Conservation (phyloP, 2,113 vertebrate species). For the Promerops cafer region DNA sequence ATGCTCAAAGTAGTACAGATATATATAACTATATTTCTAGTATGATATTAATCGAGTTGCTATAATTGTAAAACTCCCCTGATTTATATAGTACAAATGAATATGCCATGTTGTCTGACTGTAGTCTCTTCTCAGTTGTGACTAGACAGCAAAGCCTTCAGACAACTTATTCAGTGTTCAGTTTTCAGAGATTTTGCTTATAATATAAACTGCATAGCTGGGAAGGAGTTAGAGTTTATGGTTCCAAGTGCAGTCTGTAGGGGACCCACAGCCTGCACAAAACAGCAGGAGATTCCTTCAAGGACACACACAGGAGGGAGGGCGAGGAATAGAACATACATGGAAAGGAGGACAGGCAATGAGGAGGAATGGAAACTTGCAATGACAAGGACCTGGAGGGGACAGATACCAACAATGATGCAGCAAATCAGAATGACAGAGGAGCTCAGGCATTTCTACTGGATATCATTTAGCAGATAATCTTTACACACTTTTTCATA, state of each 20-base stretch:
- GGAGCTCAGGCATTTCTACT: background rate
- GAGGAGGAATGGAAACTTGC: background rate
- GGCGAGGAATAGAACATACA: rapidly evolving
- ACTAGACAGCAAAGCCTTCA: background rate
- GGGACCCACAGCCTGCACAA: background rate
- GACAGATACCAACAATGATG: background rate
- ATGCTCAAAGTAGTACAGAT: background rate
- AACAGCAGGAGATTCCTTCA: background rate
- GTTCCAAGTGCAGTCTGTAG: background rate
- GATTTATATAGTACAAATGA: background rate
- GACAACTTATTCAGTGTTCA: background rate
- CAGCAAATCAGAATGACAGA: background rate
- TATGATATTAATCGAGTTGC: background rate
- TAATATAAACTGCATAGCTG: background rate
- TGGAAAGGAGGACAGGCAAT: background rate
- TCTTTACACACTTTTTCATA: background rate
- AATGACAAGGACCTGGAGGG: background rate
- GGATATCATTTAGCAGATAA: background rate
- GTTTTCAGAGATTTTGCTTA: background rate
- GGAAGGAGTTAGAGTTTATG: background rate
- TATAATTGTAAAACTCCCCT: background rate
- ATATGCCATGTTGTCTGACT: background rate
- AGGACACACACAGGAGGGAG: background rate
- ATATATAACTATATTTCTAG: background rate
- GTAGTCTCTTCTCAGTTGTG: background rate